Base-by-base conservation (phyloP, 2,797 vertebrate genomes). In the Lithobates sylvaticus region DNA sequence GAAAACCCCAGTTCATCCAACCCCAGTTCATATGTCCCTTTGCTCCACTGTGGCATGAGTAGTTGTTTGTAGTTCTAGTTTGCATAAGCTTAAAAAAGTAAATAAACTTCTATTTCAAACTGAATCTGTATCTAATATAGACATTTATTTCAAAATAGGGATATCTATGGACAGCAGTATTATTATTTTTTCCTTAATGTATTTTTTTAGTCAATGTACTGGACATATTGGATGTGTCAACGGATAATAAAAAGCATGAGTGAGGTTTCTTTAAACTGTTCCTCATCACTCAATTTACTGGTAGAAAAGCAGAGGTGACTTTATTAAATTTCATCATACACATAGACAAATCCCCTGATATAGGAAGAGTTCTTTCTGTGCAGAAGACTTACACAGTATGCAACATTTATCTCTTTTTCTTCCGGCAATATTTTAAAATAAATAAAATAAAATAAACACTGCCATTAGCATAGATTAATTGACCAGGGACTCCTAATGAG, bases 381-480 rank as follows among this genome's bases (percentile, higher is more conserved):
- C 18, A 58, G 27, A 74, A 76, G n/a, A 58, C 39, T 78, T 76
- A 54, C 78, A 39, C 44, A 32, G 85, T 18, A 50, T 75, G 27
- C 71, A 61, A 67, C 23, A 84, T 65, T 67, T 27, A 67, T 79
- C 73, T 75, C 76, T 47, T 34, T 79, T 87, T 79, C 76, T 87
- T 70, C 76, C 36, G 79, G 81, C 76, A 87, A 75, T 75, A 84
- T 87, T 64, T 72, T 65, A 36, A 82, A 86, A 86, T 79, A 88
- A 76, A 88, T 73, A 82, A 78, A 76, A 88, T 83, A 82, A 84
- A 88, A 65, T 69, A 86, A 88, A 84, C 82, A 85, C 78, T 75
- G 58, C 86, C 81, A 87, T 87, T 87, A 87, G 86, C 86, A 87
- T 78, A 87, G 86, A 87, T 87, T 87, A 87, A 87, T 87, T 84